Conservation (phyloP, 2,797 vertebrate genomes). For the Galagoides demidoff region DNA sequence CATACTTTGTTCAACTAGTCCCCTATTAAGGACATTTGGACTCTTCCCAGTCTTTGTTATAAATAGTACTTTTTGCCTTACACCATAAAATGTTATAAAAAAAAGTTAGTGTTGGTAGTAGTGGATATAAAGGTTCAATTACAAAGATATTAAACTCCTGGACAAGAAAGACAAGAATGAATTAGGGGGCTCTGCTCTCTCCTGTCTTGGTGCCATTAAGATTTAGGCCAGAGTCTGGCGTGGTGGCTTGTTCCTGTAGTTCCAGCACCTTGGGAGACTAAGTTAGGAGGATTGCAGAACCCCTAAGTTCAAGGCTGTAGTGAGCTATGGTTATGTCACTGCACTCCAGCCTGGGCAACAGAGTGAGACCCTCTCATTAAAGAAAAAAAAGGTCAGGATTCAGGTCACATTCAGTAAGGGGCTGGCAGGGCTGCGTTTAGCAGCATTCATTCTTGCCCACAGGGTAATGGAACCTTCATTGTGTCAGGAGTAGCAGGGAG, state of each 20-base stretch:
- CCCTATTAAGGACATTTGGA: background rate
- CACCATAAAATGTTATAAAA: slow-evolving; percentile 6
- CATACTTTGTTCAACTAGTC: background rate
- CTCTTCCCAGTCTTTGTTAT: background rate
- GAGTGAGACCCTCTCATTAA: background rate
- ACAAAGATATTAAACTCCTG: background rate
- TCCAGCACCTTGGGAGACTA: background rate
- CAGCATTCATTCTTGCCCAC: background rate
- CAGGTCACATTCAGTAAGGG: background rate
- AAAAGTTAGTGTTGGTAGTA: slow-evolving; percentile 1
- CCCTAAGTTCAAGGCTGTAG: background rate
- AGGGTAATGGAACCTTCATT: background rate
- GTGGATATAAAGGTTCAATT: background rate
- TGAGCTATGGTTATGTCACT: background rate
- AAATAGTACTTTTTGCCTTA: background rate
- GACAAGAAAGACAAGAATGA: background rate
- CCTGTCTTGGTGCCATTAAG: background rate
- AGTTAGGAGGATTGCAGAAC: background rate
- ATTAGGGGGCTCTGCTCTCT: background rate
- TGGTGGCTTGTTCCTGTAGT: background rate
- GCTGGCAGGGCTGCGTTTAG: background rate
- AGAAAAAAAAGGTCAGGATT: background rate
- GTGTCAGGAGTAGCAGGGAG: background rate
- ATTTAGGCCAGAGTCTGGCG: background rate
- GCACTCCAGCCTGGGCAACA: too few species aligned